Evolutionary conservation across 2,797 vertebrate genomes (phyloP).

Genomic region (Chelon auratus): DNA sequence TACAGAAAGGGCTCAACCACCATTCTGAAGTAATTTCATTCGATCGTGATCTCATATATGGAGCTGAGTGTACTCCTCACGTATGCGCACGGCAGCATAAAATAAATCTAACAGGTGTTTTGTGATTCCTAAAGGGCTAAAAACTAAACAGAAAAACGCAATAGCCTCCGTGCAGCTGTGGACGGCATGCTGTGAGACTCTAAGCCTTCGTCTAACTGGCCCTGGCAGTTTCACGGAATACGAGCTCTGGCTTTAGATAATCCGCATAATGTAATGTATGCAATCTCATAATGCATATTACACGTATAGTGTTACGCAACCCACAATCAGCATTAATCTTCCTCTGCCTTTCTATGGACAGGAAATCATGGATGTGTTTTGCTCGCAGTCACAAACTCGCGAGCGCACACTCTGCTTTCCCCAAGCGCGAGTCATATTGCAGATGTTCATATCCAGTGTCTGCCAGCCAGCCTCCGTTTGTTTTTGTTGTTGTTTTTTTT

Average conservation of each 20-base stretch:
- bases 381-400: conserved; percentile 20
- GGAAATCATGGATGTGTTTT: conserved; percentile 43
- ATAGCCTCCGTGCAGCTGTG: conserved; percentile 3
- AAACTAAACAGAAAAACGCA: conserved; percentile 10
- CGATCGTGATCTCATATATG: background rate
- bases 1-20: background rate
- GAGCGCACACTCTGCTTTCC: conserved; percentile 28
- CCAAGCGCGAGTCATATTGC: conserved; percentile 58
- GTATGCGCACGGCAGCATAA: background rate
- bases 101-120: conserved; percentile 25
- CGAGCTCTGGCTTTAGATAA: conserved; percentile 49
- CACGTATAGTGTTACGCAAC: conserved; percentile 67
- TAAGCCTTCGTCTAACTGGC: conserved; percentile 44
- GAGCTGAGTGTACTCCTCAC: background rate
- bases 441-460: conserved; percentile 72
- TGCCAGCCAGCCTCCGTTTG: conserved; percentile 49
- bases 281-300: conserved; percentile 70
- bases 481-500: conserved; percentile 53
- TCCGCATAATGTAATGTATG: conserved; percentile 67
- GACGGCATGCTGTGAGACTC: conserved; percentile 13
- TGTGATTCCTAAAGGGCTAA: conserved; percentile 16
- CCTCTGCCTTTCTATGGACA: conserved; percentile 33
- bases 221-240: conserved; percentile 37
- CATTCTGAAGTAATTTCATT: background rate
- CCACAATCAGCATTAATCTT: conserved; percentile 60